Percentiles rank a stretch among this genome's conserved stretches.
Conservation (phyloP, 2,888 invertebrate genomes). For the Ctena decussata region DNA sequence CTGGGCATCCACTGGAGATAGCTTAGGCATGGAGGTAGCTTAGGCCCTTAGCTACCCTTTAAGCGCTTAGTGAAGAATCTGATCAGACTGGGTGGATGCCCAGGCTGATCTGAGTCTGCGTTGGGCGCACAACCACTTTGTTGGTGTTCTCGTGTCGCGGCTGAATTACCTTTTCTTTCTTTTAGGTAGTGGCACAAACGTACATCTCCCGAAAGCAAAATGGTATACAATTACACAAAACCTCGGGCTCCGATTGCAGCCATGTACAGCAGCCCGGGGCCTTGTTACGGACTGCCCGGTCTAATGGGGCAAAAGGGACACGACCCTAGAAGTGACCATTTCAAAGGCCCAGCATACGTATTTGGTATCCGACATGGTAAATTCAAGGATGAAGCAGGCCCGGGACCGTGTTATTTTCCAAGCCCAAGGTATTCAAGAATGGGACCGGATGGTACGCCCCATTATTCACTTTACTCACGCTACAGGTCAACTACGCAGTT, state of each 20-base stretch:
- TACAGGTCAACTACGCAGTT: conserved; percentile 73
- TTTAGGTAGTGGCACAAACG: background rate
- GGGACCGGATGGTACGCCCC: conserved; percentile 85
- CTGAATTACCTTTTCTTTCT: background rate
- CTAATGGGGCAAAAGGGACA: conserved; percentile 82
- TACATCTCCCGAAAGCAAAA: background rate
- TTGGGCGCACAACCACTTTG: no score
- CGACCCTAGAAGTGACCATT: conserved; percentile 83
- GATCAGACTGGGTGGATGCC: no score
- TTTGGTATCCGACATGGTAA: conserved; percentile 83
- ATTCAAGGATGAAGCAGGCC: conserved; percentile 82
- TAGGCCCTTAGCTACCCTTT: no score
- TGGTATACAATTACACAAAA: conserved; percentile 77
- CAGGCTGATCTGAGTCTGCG: no score
- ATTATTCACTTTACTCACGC: conserved; percentile 83
- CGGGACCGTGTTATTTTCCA: conserved; percentile 82
- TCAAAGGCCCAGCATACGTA: conserved; percentile 80
- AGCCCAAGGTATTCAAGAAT: conserved; percentile 78
- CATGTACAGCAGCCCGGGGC: conserved; percentile 85
- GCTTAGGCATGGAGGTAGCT: no score
- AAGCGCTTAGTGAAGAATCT: no score
- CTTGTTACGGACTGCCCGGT: conserved; percentile 84
- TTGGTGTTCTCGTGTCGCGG: no score
- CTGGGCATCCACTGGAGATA: no score
- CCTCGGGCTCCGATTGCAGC: conserved; percentile 85